Percentiles rank a stretch among this genome's conserved stretches.
These are phyloP conservation scores for Teleiodes luculella DNA, from an alignment of 2,888 invertebrate genomes.

Conservation along the genomic window DNA sequence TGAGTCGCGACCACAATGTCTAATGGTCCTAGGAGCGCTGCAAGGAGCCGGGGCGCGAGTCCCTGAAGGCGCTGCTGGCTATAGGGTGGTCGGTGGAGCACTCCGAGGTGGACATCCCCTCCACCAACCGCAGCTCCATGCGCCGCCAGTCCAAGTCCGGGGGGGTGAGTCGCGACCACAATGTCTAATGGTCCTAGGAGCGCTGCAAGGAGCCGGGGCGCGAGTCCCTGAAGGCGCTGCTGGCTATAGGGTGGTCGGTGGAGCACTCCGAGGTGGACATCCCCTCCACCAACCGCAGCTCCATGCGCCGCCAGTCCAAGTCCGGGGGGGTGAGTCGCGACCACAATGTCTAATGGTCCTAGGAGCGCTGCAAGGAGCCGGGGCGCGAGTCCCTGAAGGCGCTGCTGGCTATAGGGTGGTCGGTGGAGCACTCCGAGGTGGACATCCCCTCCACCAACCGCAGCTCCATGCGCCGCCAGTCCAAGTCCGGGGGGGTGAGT, in stretches of 20 bases:
- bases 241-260: slow-evolving; percentile 96
- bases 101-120: slow-evolving; percentile 90
- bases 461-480: slow-evolving; percentile 86
- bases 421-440: slow-evolving; percentile 92
- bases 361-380: slow-evolving; percentile 96
- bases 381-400: slow-evolving; percentile 96
- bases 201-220: slow-evolving; percentile 97
- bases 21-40: slow-evolving; percentile 87
- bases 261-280: slow-evolving; percentile 93
- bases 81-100: slow-evolving; percentile 97
- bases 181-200: slow-evolving; percentile 80
- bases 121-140: slow-evolving; percentile 87
- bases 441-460: slow-evolving; percentile 89
- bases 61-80: slow-evolving; percentile 94
- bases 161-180: slow-evolving; percentile 70
- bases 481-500: slow-evolving; percentile 81
- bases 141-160: slow-evolving; percentile 86
- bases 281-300: slow-evolving; percentile 87
- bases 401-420: slow-evolving; percentile 96
- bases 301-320: slow-evolving; percentile 87
- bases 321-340: slow-evolving; percentile 76
- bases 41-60: slow-evolving; percentile 97
- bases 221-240: slow-evolving; percentile 95
- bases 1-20: no score
- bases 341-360: no score